Evolutionary conservation across 2,888 invertebrate genomes (phyloP).

Genomic region (Endotricha flammealis): DNA sequence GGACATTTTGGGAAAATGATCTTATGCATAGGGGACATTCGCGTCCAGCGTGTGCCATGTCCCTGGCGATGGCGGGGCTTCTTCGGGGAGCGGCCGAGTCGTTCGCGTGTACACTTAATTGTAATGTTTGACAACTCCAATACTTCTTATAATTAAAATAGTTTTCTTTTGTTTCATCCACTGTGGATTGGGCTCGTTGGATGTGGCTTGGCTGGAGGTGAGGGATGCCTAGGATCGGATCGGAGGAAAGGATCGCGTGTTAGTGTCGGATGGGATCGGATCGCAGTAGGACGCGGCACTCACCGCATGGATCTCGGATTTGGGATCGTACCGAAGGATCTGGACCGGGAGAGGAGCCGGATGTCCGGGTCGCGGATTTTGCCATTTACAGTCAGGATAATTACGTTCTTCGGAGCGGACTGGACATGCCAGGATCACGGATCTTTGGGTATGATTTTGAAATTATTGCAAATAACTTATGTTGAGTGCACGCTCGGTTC

Average conservation of each 20-base stretch:
- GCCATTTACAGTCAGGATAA: constrained; percentile 1
- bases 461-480: constrained; percentile 67
- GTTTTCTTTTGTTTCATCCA: constrained; percentile 78
- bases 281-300: constrained; percentile 37
- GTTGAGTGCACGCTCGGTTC: constrained; percentile 70
- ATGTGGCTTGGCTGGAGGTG: constrained; percentile 64
- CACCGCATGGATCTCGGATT: constrained; percentile 42
- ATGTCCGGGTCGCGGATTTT: constrained; percentile 14
- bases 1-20: too few species aligned
- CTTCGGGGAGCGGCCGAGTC: constrained; percentile 2
- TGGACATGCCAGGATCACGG: constrained; percentile 39
- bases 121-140: constrained; percentile 15
- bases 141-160: constrained; percentile 56
- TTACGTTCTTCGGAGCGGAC: constrained; percentile 27
- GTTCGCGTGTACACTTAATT: neutral
- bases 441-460: constrained; percentile 72
- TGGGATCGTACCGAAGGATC: constrained; percentile 31
- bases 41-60: too few species aligned
- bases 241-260: constrained; percentile 25
- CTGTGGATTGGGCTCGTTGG: constrained; percentile 73
- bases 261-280: constrained; percentile 23
- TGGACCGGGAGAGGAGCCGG: constrained; percentile 15
- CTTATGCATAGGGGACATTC: too few species aligned
- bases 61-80: too few species aligned
- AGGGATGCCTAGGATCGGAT: constrained; percentile 49